Percentiles rank a stretch among this genome's conserved stretches.
Conservation (phyloP, 2,113 vertebrate genomes). For the Cyrtonyx montezumae region DNA sequence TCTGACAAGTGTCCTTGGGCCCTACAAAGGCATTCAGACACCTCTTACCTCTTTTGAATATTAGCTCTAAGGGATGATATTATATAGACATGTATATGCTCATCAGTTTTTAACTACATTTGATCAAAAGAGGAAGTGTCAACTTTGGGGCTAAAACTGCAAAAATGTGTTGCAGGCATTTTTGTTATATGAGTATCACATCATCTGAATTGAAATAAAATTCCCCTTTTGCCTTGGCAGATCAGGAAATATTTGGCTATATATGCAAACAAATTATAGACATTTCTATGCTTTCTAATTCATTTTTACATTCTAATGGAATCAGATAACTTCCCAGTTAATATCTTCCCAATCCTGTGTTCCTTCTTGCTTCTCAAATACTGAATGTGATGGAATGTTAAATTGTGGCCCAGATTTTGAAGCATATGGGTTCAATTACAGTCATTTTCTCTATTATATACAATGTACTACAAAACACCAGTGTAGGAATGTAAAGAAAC, state of each 20-base stretch:
- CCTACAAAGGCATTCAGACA: fast-evolving
- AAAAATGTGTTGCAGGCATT: neutral
- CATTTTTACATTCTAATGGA: neutral
- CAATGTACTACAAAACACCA: neutral
- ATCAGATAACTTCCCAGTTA: neutral
- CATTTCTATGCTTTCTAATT: neutral
- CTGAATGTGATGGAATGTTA: neutral
- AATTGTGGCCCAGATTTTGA: neutral
- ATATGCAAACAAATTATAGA: neutral
- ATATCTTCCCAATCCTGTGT: neutral
- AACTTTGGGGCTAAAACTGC: neutral
- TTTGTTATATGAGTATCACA: neutral
- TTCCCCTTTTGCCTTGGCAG: neutral
- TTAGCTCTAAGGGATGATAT: neutral
- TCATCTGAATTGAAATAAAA: neutral
- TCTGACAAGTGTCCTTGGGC: neutral
- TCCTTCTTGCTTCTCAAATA: neutral
- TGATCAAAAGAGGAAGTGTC: neutral
- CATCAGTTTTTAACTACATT: neutral
- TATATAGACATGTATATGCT: neutral
- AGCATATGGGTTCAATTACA: neutral
- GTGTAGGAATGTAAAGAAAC: neutral
- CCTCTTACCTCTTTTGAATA: neutral
- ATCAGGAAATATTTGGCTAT: neutral
- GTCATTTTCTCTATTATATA: neutral